phyloP scores from a whole-genome alignment of 2,797 vertebrate genomes.

The Gallinago stenura region DNA sequence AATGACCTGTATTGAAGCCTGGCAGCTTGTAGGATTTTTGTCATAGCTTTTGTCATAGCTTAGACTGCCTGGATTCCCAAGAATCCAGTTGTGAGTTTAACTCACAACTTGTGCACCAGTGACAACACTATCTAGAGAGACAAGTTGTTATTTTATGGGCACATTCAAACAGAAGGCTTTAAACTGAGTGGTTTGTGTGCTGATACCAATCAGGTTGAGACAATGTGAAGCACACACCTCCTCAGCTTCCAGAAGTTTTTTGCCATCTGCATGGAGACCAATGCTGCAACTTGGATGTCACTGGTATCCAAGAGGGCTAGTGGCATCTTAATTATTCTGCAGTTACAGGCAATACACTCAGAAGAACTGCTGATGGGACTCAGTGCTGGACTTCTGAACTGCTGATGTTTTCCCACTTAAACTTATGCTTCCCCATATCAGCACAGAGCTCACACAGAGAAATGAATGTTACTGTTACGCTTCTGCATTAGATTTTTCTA shows the following conservation, averaged over 20 bases:
- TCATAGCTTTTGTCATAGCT: neutral
- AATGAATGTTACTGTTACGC: neutral
- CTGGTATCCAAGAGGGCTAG: neutral
- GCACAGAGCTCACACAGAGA: fast-evolving
- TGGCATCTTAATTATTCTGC: neutral
- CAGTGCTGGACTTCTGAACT: neutral
- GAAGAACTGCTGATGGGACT: neutral
- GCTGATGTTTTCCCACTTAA: neutral
- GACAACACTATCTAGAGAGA: neutral
- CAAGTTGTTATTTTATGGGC: fast-evolving
- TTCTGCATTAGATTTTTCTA: neutral
- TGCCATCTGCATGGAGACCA: neutral
- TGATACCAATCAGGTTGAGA: neutral
- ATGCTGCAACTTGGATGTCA: neutral
- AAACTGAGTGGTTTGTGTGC: fast-evolving
- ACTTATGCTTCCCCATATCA: neutral
- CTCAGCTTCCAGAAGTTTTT: neutral
- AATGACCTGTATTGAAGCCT: neutral
- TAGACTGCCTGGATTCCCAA: neutral
- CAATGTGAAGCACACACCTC: fast-evolving
- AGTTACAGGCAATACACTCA: neutral
- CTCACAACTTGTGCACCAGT: neutral
- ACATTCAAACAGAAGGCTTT: neutral
- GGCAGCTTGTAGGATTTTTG: neutral
- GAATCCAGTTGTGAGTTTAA: neutral